These are phyloP conservation scores for Marasmarcha lunaedactyla DNA, from an alignment of 2,888 invertebrate genomes.

Conservation along the genomic window DNA sequence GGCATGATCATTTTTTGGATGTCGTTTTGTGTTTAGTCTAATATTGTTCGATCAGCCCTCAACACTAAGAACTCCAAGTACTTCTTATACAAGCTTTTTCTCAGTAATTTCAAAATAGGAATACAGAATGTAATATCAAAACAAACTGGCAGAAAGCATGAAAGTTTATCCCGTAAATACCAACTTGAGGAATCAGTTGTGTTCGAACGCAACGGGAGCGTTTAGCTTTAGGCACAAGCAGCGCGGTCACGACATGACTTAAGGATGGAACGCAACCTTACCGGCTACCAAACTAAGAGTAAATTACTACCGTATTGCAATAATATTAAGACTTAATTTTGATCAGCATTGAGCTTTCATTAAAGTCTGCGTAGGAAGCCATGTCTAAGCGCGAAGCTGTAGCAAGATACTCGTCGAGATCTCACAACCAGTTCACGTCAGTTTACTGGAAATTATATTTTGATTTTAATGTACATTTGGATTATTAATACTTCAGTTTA, in stretches of 20 bases:
- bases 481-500: no score
- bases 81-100: no score
- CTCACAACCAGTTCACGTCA: slow-evolving; percentile 32
- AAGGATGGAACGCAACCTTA: slow-evolving; percentile 11
- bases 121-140: no score
- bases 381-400: slow-evolving; percentile 24
- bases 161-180: neutral
- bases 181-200: slow-evolving; percentile 23
- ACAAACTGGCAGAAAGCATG: neutral
- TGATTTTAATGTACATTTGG: slow-evolving; percentile 3
- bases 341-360: neutral
- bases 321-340: neutral
- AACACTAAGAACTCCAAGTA: no score
- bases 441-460: slow-evolving; percentile 22
- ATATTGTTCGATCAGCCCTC: no score
- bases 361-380: slow-evolving; percentile 2
- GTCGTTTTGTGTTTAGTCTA: no score
- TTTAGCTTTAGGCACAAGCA: slow-evolving; percentile 47
- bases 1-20: no score
- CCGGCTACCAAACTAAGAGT: neutral
- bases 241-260: slow-evolving; percentile 61
- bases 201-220: slow-evolving; percentile 53
- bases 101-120: no score
- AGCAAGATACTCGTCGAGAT: slow-evolving; percentile 48
- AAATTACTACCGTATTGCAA: neutral